These are phyloP conservation scores for Pseudomugil gertrudae DNA, from an alignment of 2,797 vertebrate genomes.

Conservation along the genomic window DNA sequence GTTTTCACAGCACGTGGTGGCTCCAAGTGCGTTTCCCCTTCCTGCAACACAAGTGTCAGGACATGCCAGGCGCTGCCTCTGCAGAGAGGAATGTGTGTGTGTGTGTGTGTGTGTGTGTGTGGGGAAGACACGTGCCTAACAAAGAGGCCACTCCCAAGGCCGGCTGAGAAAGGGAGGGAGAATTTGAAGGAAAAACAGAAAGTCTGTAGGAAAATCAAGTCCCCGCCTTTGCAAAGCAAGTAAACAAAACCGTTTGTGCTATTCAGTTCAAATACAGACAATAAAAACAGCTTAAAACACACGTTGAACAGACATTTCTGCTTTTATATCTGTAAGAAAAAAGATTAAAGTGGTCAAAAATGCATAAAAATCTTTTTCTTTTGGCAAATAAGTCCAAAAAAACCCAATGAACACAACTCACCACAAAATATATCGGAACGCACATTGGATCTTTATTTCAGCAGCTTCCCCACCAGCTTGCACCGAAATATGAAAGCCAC, in stretches of 20 bases:
- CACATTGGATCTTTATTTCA: constrained; percentile 70
- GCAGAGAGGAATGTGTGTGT: constrained; percentile 45
- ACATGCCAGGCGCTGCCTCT: constrained; percentile 22
- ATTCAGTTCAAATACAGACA: not conserved
- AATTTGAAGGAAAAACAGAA: constrained; percentile 60
- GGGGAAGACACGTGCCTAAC: constrained; percentile 38
- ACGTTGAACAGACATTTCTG: not conserved
- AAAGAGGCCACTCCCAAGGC: constrained; percentile 47
- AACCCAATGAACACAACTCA: not conserved
- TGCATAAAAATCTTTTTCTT: not conserved
- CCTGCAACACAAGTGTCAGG: constrained; percentile 13
- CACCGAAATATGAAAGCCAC: constrained; percentile 46
- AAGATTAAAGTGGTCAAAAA: too few species aligned
- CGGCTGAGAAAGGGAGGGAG: constrained; percentile 45
- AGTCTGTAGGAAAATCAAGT: constrained; percentile 11
- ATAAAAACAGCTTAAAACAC: too few species aligned
- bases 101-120: too few species aligned
- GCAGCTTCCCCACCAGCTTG: constrained; percentile 49
- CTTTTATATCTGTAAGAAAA: not conserved
- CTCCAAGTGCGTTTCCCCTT: not conserved
- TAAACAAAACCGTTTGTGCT: constrained; percentile 9
- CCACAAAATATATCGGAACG: constrained; percentile 7
- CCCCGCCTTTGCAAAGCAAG: not conserved
- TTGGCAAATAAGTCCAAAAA: not conserved
- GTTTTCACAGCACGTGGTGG: constrained; percentile 45